These are phyloP conservation scores for Oophaga sylvatica DNA, from an alignment of 2,797 vertebrate species.

Conservation along the genomic window DNA sequence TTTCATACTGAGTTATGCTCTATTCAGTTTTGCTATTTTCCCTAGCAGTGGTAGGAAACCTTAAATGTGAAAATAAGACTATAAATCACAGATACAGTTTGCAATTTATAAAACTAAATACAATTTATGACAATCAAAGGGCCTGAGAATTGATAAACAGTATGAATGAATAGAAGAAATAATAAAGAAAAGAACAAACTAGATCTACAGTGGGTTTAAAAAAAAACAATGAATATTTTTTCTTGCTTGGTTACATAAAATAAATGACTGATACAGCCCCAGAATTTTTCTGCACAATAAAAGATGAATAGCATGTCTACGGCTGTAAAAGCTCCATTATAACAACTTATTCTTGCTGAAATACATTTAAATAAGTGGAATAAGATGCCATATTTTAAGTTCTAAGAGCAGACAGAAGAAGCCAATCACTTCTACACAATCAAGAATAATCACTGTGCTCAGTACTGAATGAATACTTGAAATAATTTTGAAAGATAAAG, in stretches of 20 bases:
- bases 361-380: conserved; percentile 35
- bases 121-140: neutral
- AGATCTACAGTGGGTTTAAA: neutral
- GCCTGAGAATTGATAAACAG: conserved; percentile 2
- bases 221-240: conserved; percentile 32
- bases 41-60: neutral
- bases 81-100: conserved; percentile 6
- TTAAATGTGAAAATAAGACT: neutral
- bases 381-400: conserved; percentile 21
- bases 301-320: conserved; percentile 16
- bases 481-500: conserved; percentile 39
- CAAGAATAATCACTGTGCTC: conserved; percentile 48
- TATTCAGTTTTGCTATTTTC: neutral
- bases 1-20: neutral
- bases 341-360: conserved; percentile 36
- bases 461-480: conserved; percentile 46
- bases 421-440: conserved; percentile 56
- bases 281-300: conserved; percentile 4
- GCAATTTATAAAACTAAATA: conserved; percentile 3
- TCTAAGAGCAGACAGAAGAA: conserved; percentile 37
- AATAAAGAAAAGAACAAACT: neutral
- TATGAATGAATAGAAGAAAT: neutral
- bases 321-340: conserved; percentile 24
- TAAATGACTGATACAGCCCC: conserved; percentile 2
- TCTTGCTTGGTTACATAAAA: conserved; percentile 6